Evolutionary conservation across 2,797 vertebrate species (phyloP).

Genomic region (Scomberomorus guttatus): DNA sequence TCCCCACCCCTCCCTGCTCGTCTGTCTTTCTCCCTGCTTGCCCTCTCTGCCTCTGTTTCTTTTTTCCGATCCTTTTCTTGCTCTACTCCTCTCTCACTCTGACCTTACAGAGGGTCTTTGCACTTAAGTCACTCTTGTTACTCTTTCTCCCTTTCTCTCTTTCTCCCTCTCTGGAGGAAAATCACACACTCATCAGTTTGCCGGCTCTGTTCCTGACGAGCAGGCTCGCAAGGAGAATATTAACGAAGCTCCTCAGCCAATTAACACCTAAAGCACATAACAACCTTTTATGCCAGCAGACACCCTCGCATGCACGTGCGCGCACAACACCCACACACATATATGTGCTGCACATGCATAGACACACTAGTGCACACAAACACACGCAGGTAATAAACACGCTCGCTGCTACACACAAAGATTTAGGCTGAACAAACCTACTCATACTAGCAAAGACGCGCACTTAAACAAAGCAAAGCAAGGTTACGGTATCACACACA

Average conservation of each 20-base stretch:
- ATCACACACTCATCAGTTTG: conserved; percentile 90
- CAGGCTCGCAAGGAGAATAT: conserved; percentile 86
- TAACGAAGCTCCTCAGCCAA: conserved; percentile 87
- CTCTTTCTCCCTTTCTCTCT: conserved; percentile 53
- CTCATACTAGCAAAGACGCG: conserved; percentile 16
- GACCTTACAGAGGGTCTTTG: conserved; percentile 78
- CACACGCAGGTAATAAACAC: conserved; percentile 15
- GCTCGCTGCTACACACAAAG: conserved; percentile 18
- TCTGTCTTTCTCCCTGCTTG: conserved; percentile 39
- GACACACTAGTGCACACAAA: conserved; percentile 18
- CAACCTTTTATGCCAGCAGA: conserved; percentile 82
- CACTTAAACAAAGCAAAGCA: conserved; percentile 32
- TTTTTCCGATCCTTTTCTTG: conserved; percentile 43
- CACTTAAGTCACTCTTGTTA: conserved; percentile 67
- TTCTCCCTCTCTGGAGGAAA: conserved; percentile 78
- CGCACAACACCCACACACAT: neutral
- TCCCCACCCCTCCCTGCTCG: conserved; percentile 39
- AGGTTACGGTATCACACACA: conserved; percentile 13
- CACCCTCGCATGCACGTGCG: conserved; percentile 33
- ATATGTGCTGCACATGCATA: neutral
- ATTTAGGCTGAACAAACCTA: conserved; percentile 19
- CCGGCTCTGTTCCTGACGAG: conserved; percentile 84
- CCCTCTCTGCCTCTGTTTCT: conserved; percentile 46
- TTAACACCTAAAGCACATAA: conserved; percentile 89
- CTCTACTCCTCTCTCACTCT: conserved; percentile 64